These are phyloP conservation scores for Orchesellides sinensis DNA, from an alignment of 2,888 invertebrate species.

Conservation along the genomic window DNA sequence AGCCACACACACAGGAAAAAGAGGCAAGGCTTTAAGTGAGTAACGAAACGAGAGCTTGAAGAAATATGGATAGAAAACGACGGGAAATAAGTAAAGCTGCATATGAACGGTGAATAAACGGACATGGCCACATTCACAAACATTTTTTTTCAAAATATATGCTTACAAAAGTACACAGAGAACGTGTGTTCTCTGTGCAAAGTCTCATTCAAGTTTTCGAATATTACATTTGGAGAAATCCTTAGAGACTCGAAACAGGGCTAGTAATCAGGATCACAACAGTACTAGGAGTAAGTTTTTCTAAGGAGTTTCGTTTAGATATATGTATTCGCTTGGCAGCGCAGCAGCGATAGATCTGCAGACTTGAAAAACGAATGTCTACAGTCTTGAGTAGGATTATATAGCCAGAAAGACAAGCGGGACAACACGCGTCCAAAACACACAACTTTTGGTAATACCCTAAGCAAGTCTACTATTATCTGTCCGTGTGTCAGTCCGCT, in stretches of 20 bases:
- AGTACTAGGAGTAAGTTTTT: too few species aligned
- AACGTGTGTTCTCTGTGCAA: background rate
- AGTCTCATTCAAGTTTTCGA: constrained; percentile 24
- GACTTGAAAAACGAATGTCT: background rate
- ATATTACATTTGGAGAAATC: constrained; percentile 32
- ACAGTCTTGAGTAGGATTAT: background rate
- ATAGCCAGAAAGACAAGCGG: background rate
- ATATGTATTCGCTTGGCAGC: background rate
- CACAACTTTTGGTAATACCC: background rate
- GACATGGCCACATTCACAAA: constrained; percentile 9
- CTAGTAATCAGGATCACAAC: constrained; percentile 40
- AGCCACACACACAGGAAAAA: constrained; percentile 46
- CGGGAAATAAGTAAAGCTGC: background rate
- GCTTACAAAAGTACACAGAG: background rate
- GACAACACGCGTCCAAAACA: background rate
- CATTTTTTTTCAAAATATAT: background rate
- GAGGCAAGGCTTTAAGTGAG: constrained; percentile 22
- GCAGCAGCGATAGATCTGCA: background rate
- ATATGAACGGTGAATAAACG: constrained; percentile 28
- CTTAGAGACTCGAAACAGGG: constrained; percentile 18
- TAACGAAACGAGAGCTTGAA: background rate
- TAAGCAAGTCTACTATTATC: constrained; percentile 29
- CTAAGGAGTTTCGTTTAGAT: too few species aligned
- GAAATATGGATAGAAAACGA: background rate
- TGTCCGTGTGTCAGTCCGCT: constrained; percentile 45